A percentile compares a stretch with the other conserved stretches of the same genome.
phyloP scores from a whole-genome alignment of 2,888 invertebrate species.

The Chrysodeixis includens region DNA sequence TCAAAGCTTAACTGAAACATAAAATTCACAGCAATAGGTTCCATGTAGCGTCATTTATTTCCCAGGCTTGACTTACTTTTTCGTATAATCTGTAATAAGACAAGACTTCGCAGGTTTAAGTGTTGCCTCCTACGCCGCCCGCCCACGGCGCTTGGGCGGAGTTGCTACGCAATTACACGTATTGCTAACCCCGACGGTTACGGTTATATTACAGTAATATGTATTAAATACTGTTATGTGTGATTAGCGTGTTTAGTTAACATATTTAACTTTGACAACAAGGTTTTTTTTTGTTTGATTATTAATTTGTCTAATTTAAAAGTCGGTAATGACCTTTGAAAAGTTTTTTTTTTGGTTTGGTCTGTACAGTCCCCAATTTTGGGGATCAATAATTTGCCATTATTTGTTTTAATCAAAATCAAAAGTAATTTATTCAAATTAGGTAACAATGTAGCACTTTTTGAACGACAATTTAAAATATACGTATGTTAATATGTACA shows the following conservation, averaged over 20 bases:
- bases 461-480: too few species aligned
- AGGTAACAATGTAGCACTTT: too few species aligned
- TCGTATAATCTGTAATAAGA: neutral
- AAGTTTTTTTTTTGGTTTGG: too few species aligned
- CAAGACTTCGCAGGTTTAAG: slow-evolving; percentile 35
- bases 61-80: neutral
- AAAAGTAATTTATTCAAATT: too few species aligned
- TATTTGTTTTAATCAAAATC: too few species aligned
- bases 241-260: neutral
- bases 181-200: slow-evolving; percentile 12
- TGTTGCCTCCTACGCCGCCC: slow-evolving; percentile 36
- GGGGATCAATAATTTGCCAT: too few species aligned
- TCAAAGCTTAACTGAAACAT: too few species aligned
- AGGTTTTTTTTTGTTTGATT: neutral
- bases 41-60: neutral
- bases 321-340: too few species aligned
- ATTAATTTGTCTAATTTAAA: too few species aligned
- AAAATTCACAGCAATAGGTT: neutral
- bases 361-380: too few species aligned
- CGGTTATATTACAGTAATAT: slow-evolving; percentile 20
- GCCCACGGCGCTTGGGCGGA: slow-evolving; percentile 28
- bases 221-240: slow-evolving; percentile 11
- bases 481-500: too few species aligned
- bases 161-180: slow-evolving; percentile 31
- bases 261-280: neutral